phyloP scores from a whole-genome alignment of 2,888 invertebrate species.

The Watsonalla binaria region DNA sequence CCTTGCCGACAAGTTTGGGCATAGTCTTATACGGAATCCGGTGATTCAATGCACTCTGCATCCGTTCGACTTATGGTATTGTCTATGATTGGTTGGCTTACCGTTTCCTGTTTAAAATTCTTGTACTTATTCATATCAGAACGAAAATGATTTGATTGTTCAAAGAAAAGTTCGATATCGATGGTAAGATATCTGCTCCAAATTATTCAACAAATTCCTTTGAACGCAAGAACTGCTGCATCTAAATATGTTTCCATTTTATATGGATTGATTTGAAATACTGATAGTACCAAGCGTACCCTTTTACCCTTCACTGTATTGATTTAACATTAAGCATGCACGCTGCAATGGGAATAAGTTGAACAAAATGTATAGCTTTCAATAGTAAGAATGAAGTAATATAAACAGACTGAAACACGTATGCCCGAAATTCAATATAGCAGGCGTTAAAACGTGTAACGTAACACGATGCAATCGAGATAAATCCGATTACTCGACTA shows the following conservation, averaged over 20 bases:
- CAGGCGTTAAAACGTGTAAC: constrained; percentile 1
- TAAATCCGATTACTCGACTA: constrained; percentile 8
- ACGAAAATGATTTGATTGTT: constrained; percentile 6
- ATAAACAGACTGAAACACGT: background rate
- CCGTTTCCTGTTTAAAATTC: constrained; percentile 46
- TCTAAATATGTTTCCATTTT: too few species aligned
- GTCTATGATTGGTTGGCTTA: constrained; percentile 49
- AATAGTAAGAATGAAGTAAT: background rate
- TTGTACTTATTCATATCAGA: constrained; percentile 11
- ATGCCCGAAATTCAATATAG: background rate
- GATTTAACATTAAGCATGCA: too few species aligned
- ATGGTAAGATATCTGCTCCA: too few species aligned
- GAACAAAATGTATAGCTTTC: too few species aligned
- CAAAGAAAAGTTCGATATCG: background rate
- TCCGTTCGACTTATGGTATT: constrained; percentile 50
- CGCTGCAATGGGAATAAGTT: too few species aligned
- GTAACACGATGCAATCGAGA: constrained; percentile 4
- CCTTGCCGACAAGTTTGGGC: constrained; percentile 21
- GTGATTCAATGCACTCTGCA: constrained; percentile 60
- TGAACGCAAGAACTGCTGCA: too few species aligned
- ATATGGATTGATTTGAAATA: too few species aligned
- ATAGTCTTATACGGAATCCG: constrained; percentile 32
- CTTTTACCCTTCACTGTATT: too few species aligned
- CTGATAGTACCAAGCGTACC: too few species aligned
- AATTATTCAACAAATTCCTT: background rate